Conservation (phyloP, 1,140 invertebrate genomes). For the Rhysida immarginata region DNA sequence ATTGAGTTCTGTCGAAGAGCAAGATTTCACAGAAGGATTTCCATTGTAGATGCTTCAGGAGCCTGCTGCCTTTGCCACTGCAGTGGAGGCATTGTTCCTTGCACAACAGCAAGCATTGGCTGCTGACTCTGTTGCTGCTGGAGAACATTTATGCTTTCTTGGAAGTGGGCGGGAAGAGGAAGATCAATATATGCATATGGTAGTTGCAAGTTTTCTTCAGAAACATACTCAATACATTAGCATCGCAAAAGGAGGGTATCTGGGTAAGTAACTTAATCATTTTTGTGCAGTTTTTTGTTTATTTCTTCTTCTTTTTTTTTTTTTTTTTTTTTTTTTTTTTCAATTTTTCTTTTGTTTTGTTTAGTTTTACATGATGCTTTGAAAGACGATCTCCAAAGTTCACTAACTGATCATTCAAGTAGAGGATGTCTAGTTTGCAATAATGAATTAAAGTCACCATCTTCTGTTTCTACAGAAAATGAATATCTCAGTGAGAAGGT, state of each 20-base stretch:
- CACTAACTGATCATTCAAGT: constrained; percentile 64
- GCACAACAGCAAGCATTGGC: constrained; percentile 78
- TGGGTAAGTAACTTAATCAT: constrained; percentile 31
- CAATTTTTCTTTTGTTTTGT: too few species aligned
- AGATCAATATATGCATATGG: constrained; percentile 96
- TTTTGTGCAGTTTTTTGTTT: background rate
- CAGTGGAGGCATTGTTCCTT: constrained; percentile 79
- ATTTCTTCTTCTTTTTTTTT: constrained; percentile 3
- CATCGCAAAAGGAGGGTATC: constrained; percentile 80
- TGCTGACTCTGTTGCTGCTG: constrained; percentile 72
- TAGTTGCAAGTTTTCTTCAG: constrained; percentile 91
- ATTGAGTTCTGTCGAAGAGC: constrained; percentile 10
- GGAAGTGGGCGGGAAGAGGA: constrained; percentile 89
- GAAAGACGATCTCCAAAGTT: constrained; percentile 47
- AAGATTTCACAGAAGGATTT: too few species aligned
- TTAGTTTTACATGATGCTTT: constrained; percentile 78
- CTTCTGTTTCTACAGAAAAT: background rate
- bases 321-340: constrained; percentile 10
- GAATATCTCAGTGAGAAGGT: too few species aligned
- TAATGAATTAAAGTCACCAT: background rate
- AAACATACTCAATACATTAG: constrained; percentile 85
- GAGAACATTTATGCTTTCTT: constrained; percentile 93
- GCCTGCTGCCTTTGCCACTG: constrained; percentile 80
- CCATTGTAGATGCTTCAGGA: constrained; percentile 78
- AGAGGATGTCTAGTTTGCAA: constrained; percentile 63